These are phyloP conservation scores for Napeogenes sylphis DNA, from an alignment of 2,888 invertebrate species.

Conservation along the genomic window DNA sequence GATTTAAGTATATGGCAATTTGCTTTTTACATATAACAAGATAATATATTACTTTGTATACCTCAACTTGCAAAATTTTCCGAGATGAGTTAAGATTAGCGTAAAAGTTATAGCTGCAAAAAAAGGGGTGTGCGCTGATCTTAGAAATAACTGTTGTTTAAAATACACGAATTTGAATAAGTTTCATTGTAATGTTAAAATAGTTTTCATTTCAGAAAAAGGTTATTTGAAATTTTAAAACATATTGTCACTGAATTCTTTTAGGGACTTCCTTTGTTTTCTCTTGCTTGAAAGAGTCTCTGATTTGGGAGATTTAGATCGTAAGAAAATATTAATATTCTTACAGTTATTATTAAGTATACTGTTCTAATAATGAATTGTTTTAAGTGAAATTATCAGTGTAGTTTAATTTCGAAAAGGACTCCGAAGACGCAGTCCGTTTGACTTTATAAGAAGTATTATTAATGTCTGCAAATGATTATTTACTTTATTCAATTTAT, in stretches of 20 bases:
- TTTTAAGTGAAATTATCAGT: conserved; percentile 41
- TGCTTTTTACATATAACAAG: too few species aligned
- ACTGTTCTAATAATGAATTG: conserved; percentile 19
- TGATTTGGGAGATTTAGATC: conserved; percentile 18
- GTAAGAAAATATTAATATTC: conserved; percentile 24
- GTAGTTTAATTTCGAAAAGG: conserved; percentile 43
- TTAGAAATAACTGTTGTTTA: background rate
- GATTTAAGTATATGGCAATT: too few species aligned
- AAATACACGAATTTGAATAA: background rate
- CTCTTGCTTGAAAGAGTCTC: conserved; percentile 14
- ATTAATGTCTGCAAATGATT: conserved; percentile 59
- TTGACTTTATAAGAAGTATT: conserved; percentile 40
- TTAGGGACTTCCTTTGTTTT: conserved; percentile 29
- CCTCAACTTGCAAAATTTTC: too few species aligned
- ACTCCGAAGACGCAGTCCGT: conserved; percentile 47
- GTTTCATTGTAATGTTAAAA: background rate
- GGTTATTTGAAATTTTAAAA: conserved; percentile 9
- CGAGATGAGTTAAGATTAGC: too few species aligned
- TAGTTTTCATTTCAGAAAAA: background rate
- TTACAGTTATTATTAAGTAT: conserved; percentile 22
- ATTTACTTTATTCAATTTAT: conserved; percentile 50
- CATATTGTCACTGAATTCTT: conserved; percentile 7
- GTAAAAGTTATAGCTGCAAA: too few species aligned
- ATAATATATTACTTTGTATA: too few species aligned
- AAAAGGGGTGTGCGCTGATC: too few species aligned